Percentiles rank a stretch among this genome's conserved stretches.
phyloP scores from a whole-genome alignment of 2,888 invertebrate species.

The Caenorhabditis zanzibari region DNA sequence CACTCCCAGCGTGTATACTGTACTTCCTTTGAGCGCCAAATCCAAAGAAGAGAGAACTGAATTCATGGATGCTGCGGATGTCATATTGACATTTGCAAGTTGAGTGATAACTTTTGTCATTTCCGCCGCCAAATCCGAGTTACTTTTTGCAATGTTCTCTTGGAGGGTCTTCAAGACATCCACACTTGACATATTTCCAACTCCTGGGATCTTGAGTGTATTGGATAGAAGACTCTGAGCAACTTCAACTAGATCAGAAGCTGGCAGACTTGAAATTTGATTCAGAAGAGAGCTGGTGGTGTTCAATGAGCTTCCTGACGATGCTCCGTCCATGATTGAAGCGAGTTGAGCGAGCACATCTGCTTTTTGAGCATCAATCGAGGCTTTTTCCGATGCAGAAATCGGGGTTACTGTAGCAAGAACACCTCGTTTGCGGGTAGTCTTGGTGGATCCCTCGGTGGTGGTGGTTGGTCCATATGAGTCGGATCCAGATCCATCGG shows the following conservation, averaged over 20 bases:
- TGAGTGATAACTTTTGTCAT: constrained; percentile 47
- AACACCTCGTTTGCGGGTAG: constrained; percentile 8
- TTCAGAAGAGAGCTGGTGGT: constrained; percentile 44
- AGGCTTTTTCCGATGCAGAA: constrained; percentile 49
- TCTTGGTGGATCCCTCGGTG: constrained; percentile 33
- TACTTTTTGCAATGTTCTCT: constrained; percentile 48
- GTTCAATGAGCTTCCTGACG: constrained; percentile 21
- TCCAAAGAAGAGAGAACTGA: constrained; percentile 59
- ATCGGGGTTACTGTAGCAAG: constrained; percentile 43
- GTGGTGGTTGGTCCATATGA: constrained; percentile 26
- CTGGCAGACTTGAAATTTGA: constrained; percentile 44
- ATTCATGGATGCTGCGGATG: constrained; percentile 58
- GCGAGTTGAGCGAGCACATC: constrained; percentile 28
- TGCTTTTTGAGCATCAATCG: constrained; percentile 46
- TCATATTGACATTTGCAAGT: constrained; percentile 56
- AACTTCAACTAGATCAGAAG: constrained; percentile 51
- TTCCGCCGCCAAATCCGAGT: constrained; percentile 55
- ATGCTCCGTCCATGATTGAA: constrained; percentile 33
- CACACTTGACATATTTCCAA: constrained; percentile 49
- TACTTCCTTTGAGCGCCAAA: constrained; percentile 59
- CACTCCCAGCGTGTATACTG: constrained; percentile 59
- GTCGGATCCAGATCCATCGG: not conserved
- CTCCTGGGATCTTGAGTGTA: constrained; percentile 48
- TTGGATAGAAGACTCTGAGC: constrained; percentile 56
- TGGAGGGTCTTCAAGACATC: constrained; percentile 42